A percentile compares a stretch with the other conserved stretches of the same genome.
phyloP scores from a whole-genome alignment of 2,888 invertebrate genomes.

The Agrochola macilenta region DNA sequence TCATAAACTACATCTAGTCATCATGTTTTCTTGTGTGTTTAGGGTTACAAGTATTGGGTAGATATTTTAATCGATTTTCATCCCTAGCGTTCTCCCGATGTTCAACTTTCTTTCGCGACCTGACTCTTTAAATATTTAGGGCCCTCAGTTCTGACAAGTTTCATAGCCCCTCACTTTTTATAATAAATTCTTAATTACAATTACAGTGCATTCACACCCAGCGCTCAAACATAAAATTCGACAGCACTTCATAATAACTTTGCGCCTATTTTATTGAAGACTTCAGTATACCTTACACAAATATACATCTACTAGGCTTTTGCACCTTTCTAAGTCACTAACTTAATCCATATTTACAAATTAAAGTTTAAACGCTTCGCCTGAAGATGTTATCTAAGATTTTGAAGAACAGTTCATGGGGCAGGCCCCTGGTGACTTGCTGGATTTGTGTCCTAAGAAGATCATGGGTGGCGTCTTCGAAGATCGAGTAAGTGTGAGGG shows the following conservation, averaged over 20 bases:
- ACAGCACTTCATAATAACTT: slow-evolving; percentile 44
- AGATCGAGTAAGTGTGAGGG: slow-evolving; percentile 94
- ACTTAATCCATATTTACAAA: slow-evolving; percentile 38
- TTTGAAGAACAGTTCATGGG: slow-evolving; percentile 95
- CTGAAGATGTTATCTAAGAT: slow-evolving; percentile 95
- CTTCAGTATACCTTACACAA: slow-evolving; percentile 52
- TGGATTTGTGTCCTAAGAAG: slow-evolving; percentile 95
- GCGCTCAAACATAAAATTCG: slow-evolving; percentile 49
- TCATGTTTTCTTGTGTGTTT: slow-evolving; percentile 13
- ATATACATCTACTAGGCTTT: slow-evolving; percentile 61
- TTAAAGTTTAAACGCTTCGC: slow-evolving; percentile 90
- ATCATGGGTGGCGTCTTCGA: slow-evolving; percentile 96
- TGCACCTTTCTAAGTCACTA: slow-evolving; percentile 60
- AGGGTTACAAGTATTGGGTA: slow-evolving; percentile 8
- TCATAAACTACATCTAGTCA: slow-evolving; percentile 11
- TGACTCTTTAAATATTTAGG: slow-evolving; percentile 6
- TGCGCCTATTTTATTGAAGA: slow-evolving; percentile 50
- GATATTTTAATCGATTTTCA: slow-evolving; percentile 6
- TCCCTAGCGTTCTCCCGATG: slow-evolving; percentile 46
- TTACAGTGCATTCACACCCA: slow-evolving; percentile 51
- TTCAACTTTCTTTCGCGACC: slow-evolving; percentile 12
- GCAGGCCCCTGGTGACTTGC: slow-evolving; percentile 95
- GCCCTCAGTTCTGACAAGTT: slow-evolving; percentile 17
- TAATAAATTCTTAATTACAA: slow-evolving; percentile 37
- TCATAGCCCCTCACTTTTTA: slow-evolving; percentile 11